Conservation (phyloP, 2,797 vertebrate species). For the Podargus strigoides region DNA sequence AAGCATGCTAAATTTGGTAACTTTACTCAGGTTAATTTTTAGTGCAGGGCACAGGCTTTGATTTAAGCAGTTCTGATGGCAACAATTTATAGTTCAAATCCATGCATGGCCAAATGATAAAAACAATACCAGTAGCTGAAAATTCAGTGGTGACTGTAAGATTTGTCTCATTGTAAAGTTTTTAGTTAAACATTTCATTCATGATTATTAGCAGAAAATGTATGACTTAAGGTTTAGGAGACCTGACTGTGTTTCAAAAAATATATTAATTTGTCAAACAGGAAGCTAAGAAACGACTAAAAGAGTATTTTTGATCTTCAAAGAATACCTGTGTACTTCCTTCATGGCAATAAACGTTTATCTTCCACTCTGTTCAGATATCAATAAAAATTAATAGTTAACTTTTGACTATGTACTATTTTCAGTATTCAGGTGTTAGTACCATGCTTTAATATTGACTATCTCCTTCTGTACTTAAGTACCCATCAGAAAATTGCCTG, state of each 20-base stretch:
- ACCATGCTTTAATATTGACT: too few relatives aligned
- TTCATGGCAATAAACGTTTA: not conserved
- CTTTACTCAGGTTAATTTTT: not conserved
- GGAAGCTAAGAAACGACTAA: not conserved
- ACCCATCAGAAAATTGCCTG: not conserved
- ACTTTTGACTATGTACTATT: not conserved
- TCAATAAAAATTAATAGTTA: not conserved
- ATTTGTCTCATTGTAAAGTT: not conserved
- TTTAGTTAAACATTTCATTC: not conserved
- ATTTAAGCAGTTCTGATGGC: not conserved
- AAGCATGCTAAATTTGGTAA: not conserved
- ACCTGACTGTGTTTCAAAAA: not conserved
- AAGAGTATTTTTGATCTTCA: not conserved
- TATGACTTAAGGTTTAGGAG: not conserved
- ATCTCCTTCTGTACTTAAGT: not conserved
- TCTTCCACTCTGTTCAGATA: not conserved
- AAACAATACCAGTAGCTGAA: not conserved
- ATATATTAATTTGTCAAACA: not conserved
- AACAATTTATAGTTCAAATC: not conserved
- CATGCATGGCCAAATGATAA: not conserved
- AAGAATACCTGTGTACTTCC: rapidly evolving
- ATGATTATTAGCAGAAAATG: not conserved
- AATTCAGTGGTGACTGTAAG: not conserved
- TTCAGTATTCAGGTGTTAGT: not conserved
- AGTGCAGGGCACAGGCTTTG: not conserved